Base-by-base conservation (phyloP, 1,140 invertebrate genomes). In the Eufriesea mexicana region DNA sequence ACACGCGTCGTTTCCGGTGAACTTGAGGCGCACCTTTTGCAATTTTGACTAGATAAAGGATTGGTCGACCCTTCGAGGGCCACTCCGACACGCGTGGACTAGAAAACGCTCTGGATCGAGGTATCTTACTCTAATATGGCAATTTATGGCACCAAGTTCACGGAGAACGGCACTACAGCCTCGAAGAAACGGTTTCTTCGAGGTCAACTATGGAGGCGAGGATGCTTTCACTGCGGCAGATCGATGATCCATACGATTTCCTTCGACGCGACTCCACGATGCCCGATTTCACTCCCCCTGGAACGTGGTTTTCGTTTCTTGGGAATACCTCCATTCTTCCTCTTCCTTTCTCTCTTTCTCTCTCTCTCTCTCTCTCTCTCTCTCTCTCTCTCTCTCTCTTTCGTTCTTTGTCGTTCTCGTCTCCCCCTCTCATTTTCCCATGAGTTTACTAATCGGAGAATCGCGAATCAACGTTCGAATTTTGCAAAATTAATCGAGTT, bases 21-120 rank as follows among this genome's bases (percentile, higher is more conserved):
- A 85, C 76, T 79, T 66, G 78, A 70, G 62, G 70, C 57, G 67
- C 67, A 45, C 59, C 62, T 14, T 76, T 78, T 64, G 54, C 84
- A 92, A 92, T 91, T 93, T 91, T 93, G 92, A 93, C 92, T 93
- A 93, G 92, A 93, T 79, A 77, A 79, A 54, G 83, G 42, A 73
- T 25, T 64, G 64, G 59, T 49, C 49, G 64, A 28, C 64, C 25
- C 23, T 51, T 54, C 70, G 54, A 28, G 61, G 79, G 28, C 47
- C n/a, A 28, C 1, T 0, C 71, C 73, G 28, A 57, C 74, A 35
- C 66, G 70, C 77, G 61, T 78, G 79, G 90, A 91, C 91, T 92
- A 92, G 91, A 91, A 77, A 51, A 79, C n/a, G 74, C 66, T 76
- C 51, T 35, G 82, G 73, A 73, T 66, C 54, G 47, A 78, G 66